Percentiles rank a stretch among this genome's conserved stretches.
phyloP scores from a whole-genome alignment of 2,888 invertebrate genomes.

The Dynastes maya region DNA sequence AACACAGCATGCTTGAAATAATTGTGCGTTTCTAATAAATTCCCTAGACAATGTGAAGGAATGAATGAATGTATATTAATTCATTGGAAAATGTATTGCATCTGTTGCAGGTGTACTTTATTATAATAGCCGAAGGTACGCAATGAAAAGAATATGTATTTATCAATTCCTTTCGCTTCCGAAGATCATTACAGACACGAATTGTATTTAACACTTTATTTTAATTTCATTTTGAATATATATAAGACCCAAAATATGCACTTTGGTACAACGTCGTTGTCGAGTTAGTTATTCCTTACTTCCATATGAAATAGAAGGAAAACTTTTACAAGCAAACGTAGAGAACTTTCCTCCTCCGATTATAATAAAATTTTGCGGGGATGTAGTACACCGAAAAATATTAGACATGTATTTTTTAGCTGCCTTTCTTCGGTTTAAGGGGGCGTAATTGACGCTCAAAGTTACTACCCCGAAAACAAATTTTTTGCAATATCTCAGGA shows the following conservation, averaged over 20 bases:
- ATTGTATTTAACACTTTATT: neutral
- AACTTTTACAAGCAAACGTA: too few species aligned
- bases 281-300: too few species aligned
- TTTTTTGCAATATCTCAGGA: too few species aligned
- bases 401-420: too few species aligned
- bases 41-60: constrained; percentile 29
- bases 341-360: too few species aligned
- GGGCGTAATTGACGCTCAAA: too few species aligned
- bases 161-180: constrained; percentile 7
- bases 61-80: constrained; percentile 23
- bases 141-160: constrained; percentile 13
- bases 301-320: too few species aligned
- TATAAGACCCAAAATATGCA: neutral
- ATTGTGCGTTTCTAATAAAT: constrained; percentile 44
- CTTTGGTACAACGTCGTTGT: too few species aligned
- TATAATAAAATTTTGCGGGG: too few species aligned
- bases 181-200: constrained; percentile 1
- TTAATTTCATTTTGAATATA: neutral
- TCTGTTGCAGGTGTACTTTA: constrained; percentile 29
- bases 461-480: too few species aligned
- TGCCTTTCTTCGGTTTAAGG: too few species aligned
- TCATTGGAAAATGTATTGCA: constrained; percentile 24
- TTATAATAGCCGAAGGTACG: neutral
- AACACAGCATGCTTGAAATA: constrained; percentile 26
- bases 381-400: too few species aligned